These are phyloP conservation scores for Xyrichtys novacula DNA, from an alignment of 2,797 vertebrate genomes.

Conservation along the genomic window DNA sequence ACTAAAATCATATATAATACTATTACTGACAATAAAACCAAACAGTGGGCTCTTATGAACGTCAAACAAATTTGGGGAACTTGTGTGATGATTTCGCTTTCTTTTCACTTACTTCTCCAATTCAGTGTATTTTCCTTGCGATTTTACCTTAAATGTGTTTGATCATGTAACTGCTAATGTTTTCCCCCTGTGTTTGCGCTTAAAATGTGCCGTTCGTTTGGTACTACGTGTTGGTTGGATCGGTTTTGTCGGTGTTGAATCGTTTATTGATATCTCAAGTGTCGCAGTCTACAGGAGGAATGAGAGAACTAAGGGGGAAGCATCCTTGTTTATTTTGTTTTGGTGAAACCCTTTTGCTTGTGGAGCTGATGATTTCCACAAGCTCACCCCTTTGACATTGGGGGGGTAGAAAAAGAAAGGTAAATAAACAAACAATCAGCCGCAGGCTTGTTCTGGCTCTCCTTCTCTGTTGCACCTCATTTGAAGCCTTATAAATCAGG, in stretches of 20 bases:
- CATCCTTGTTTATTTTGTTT: slow-evolving; percentile 47
- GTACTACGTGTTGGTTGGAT: too few species aligned
- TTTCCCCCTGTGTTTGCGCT: too few species aligned
- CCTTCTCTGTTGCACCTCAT: slow-evolving; percentile 85
- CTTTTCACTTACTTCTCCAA: too few species aligned
- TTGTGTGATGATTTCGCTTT: not conserved
- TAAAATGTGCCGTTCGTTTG: too few species aligned
- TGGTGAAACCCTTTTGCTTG: slow-evolving; percentile 42
- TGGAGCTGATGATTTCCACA: slow-evolving; percentile 67
- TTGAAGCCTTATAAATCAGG: slow-evolving; percentile 86
- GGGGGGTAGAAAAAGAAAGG: slow-evolving; percentile 70
- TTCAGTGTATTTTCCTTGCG: too few species aligned
- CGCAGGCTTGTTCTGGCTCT: slow-evolving; percentile 80
- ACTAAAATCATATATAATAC: not conserved
- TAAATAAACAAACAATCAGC: slow-evolving; percentile 86
- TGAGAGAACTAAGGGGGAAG: not conserved
- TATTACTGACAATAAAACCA: not conserved
- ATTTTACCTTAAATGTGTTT: not conserved
- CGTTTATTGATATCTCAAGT: too few species aligned
- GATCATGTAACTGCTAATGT: not conserved
- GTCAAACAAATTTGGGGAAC: too few species aligned
- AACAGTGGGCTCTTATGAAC: too few species aligned
- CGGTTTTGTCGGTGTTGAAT: too few species aligned
- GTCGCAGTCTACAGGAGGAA: too few species aligned
- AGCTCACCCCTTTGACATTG: slow-evolving; percentile 22